Evolutionary conservation across 2,888 invertebrate species (phyloP), one percentile per base, ranked within the genome.

Genomic region (Choristoneura rosaceana): DNA sequence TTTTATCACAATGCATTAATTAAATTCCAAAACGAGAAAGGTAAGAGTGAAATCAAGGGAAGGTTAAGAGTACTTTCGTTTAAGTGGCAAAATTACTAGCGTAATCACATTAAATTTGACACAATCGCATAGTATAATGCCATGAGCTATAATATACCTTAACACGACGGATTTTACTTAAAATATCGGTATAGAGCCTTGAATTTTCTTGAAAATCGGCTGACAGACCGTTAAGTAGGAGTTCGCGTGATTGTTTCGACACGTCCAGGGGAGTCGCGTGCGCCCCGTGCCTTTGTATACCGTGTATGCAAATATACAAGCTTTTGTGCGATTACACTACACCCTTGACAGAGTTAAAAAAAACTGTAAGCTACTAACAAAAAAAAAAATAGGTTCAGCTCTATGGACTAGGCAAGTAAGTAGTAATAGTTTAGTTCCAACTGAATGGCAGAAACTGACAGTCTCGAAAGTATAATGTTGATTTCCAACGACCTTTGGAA

Each of bases 151-250:
- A 61, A 45, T 61, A 69, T 41, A 50, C 59, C 9, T 38, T 76
- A 75, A 76, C 73, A 77, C 73, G 75, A 63, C 68, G 62, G 45
- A 75, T 78, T 76, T 69, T 69, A 76, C 74, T 75, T 71, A 70
- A 78, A 75, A 78, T 75, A 76, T 76, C 75, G 77, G 73, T 75
- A 76, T 78, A 63, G 60, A 66, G 38, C 41, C 65, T 41, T 41
- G 25, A 2, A 25, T 25, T 25, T 25, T 25, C 25, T 25, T 25
- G 65, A 43, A 66, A 70, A 74, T 75, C 65, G 77, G 70, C 76
- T 71, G 73, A 67, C 74, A 76, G 77, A 76, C 76, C 77, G 80
- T 76, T 83, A 84, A 84, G 81, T 83, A 80, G 78, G 71, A 76
- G 77, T 78, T 84, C 55, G 84, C 85, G 84, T 85, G 85, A 76